Evolutionary conservation across 2,113 vertebrate species (phyloP).

Genomic region (Buteo buteo): DNA sequence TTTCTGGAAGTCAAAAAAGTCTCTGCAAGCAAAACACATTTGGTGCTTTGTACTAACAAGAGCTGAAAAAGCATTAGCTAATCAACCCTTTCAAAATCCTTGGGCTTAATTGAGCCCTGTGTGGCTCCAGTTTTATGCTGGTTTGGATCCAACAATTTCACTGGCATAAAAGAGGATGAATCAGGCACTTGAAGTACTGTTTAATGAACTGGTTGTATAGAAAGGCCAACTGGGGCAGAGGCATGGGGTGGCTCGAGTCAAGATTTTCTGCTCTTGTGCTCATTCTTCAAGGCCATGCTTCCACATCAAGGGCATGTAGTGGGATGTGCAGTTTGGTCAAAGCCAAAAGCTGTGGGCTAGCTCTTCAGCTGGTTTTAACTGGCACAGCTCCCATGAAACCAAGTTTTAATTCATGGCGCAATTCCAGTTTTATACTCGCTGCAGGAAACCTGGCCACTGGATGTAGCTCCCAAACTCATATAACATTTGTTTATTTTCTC

Average conservation of each 20-base stretch:
- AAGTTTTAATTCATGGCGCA: neutral
- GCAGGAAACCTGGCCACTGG: neutral
- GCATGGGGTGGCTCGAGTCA: neutral
- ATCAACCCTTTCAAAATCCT: slow-evolving; percentile 15
- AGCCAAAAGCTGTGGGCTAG: neutral
- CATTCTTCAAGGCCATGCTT: neutral
- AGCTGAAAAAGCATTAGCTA: slow-evolving; percentile 8
- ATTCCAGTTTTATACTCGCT: neutral
- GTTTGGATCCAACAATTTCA: neutral
- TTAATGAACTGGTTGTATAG: neutral
- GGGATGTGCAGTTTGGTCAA: neutral
- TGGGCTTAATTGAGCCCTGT: neutral
- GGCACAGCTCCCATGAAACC: neutral
- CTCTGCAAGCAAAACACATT: neutral
- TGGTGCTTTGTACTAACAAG: neutral
- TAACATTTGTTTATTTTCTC: slow-evolving; percentile 29
- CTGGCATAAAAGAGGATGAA: neutral
- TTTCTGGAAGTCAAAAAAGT: neutral
- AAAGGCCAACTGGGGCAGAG: neutral
- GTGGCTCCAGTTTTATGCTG: neutral
- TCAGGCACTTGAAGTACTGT: neutral
- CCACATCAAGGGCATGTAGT: neutral
- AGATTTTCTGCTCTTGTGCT: slow-evolving; percentile 12
- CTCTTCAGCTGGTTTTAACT: slow-evolving; percentile 4
- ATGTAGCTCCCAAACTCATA: neutral